phyloP scores from a whole-genome alignment of 2,113 vertebrate species.

The Stigmatopora argus region DNA sequence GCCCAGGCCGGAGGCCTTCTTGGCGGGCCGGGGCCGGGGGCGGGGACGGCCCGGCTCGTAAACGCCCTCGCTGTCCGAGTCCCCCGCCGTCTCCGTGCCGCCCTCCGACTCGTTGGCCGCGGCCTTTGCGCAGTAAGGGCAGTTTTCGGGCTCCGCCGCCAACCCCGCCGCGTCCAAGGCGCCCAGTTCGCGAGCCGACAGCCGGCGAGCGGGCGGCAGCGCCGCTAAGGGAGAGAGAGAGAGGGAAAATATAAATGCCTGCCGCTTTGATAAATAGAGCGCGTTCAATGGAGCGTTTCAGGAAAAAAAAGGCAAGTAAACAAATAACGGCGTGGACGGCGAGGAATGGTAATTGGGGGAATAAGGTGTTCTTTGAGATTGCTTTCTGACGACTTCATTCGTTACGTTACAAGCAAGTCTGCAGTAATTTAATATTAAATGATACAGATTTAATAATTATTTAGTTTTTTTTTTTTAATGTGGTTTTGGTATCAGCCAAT shows the following conservation, averaged over 20 bases:
- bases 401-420: too few relatives aligned
- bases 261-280: constrained; percentile 15
- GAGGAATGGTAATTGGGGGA: constrained; percentile 15
- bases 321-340: constrained; percentile 7
- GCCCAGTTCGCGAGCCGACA: constrained; percentile 76
- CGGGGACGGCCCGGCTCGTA: constrained; percentile 85
- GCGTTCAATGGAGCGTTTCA: neutral
- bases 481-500: too few relatives aligned
- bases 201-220: constrained; percentile 80
- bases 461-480: too few relatives aligned
- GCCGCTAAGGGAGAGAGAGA: constrained; percentile 49
- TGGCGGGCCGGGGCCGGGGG: constrained; percentile 68
- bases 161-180: constrained; percentile 68
- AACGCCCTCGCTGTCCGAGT: constrained; percentile 87
- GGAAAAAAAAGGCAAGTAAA: constrained; percentile 19
- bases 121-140: constrained; percentile 82
- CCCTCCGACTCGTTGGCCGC: constrained; percentile 73
- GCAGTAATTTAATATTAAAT: too few relatives aligned
- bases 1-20: constrained; percentile 57
- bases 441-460: too few relatives aligned
- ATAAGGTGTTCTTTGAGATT: too few relatives aligned
- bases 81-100: constrained; percentile 63
- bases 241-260: neutral
- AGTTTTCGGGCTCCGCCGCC: constrained; percentile 79
- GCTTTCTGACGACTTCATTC: too few relatives aligned